Percentiles rank a stretch among this genome's conserved stretches.
phyloP scores from a whole-genome alignment of 2,797 vertebrate genomes.

The Meriones psammophilus region DNA sequence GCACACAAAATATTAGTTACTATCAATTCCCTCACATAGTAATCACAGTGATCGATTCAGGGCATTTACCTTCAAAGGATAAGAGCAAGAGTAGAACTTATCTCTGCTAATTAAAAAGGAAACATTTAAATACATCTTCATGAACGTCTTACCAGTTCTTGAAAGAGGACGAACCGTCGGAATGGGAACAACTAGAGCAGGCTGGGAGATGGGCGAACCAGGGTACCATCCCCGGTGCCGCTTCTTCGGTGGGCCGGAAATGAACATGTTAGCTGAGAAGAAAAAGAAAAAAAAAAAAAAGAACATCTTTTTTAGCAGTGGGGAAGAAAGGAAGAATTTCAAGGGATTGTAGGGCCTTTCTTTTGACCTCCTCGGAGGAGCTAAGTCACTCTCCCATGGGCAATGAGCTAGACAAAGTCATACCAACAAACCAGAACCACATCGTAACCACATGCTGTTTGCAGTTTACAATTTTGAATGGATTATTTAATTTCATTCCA shows the following conservation, averaged over 20 bases:
- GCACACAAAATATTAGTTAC: slow-evolving; percentile 41
- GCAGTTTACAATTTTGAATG: neutral
- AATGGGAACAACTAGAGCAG: slow-evolving; percentile 91
- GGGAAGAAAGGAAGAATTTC: slow-evolving; percentile 57
- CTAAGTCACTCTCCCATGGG: neutral
- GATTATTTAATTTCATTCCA: slow-evolving; percentile 55
- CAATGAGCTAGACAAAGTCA: slow-evolving; percentile 50
- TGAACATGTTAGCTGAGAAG: slow-evolving; percentile 90
- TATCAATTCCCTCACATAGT: neutral
- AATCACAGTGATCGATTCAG: neutral
- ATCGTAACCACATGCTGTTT: neutral
- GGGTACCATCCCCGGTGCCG: slow-evolving; percentile 98
- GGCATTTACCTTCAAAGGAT: slow-evolving; percentile 35
- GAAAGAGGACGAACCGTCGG: slow-evolving; percentile 92
- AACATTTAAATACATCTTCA: slow-evolving; percentile 14
- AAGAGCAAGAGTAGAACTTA: slow-evolving; percentile 28
- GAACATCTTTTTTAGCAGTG: neutral
- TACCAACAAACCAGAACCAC: neutral
- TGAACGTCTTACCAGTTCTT: slow-evolving; percentile 91
- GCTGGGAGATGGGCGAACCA: slow-evolving; percentile 90
- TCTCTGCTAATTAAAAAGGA: slow-evolving; percentile 21
- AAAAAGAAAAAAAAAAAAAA: slow-evolving; percentile 70
- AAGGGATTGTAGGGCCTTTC: neutral
- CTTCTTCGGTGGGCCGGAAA: slow-evolving; percentile 97
- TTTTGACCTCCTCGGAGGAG: slow-evolving; percentile 23